Base-by-base conservation (phyloP, 1,140 invertebrate genomes). In the Stegodyphus mimosarum region DNA sequence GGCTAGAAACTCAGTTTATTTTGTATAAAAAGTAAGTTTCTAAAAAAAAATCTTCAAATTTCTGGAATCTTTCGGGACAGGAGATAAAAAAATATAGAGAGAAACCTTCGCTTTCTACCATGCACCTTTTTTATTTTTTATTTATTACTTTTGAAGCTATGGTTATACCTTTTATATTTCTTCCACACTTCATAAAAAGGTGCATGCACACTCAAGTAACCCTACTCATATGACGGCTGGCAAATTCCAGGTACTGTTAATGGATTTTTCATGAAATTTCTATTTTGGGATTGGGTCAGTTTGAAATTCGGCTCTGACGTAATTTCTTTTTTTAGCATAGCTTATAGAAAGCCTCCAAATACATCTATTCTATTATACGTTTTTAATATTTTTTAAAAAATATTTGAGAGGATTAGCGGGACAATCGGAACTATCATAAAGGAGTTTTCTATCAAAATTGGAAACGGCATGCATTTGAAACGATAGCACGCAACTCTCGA, bases 91-190 rank as follows among this genome's bases (percentile, higher is more conserved):
- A 33, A 33, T 33, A 33, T 33, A 33, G 1, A 33, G 33, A 33
- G 33, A 33, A 33, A 33, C 33, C 33, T 33, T 33, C 33, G 55
- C 64, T 76, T 66, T 76, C 74, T 76, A 48, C 15, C 49, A 18
- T 10, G 9, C 18, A 55, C 18, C 69, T 48, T 11, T 51, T 7
- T 6, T n/a, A 49, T 76, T 67, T 52, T 71, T 51, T 81, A 73
- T 71, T 64, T 71, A 72, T 64, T 55, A 72, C 55, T 81, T 81
- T 73, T 64, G 79, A 67, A 72, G 79, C 73, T 81, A 81, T 73
- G 70, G 79, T 81, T 81, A 81, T 81, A 73, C 63, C 69, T 70
- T 81, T 72, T 72, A 81, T 81, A 81, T 81, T 81, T 81, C 48
- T n/a, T 51, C 11, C 77, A 71, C 67, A 18, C 66, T 50, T 53